These are phyloP conservation scores for Melanotaenia nigrans DNA, from an alignment of 2,797 vertebrate species.

Conservation along the genomic window DNA sequence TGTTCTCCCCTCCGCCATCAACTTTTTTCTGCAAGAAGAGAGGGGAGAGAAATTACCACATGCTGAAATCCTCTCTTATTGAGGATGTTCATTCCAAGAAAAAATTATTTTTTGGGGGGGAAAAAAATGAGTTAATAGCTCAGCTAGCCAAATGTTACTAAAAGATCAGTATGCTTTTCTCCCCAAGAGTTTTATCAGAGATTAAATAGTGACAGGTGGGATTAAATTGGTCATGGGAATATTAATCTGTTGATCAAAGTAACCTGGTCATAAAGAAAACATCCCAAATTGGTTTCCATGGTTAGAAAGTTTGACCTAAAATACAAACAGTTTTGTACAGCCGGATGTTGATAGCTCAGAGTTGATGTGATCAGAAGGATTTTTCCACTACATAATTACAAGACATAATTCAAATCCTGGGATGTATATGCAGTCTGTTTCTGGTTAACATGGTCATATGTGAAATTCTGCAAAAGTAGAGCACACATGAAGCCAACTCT, in stretches of 20 bases:
- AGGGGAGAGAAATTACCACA: slow-evolving; percentile 57
- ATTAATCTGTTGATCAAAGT: background rate
- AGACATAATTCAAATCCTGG: slow-evolving; percentile 10
- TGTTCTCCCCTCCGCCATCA: slow-evolving; percentile 51
- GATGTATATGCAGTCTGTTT: background rate
- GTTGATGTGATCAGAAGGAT: background rate
- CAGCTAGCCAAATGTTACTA: background rate
- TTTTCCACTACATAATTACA: background rate
- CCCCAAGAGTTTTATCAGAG: no score
- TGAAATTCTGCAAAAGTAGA: background rate
- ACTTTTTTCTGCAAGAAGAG: slow-evolving; percentile 51
- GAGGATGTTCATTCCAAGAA: background rate
- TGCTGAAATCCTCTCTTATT: slow-evolving; percentile 48
- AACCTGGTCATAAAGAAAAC: background rate
- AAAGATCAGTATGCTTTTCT: background rate
- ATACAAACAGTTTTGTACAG: background rate
- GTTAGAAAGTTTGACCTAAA: background rate
- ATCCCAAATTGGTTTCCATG: background rate
- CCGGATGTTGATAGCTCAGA: background rate
- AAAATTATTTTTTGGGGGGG: slow-evolving; percentile 1
- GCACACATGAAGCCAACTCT: background rate
- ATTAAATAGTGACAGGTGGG: no score
- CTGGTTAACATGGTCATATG: background rate
- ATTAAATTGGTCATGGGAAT: no score
- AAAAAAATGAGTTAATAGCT: background rate